These are phyloP conservation scores for Harlomillsia oculata DNA, from an alignment of 1,140 invertebrate species.

Conservation along the genomic window DNA sequence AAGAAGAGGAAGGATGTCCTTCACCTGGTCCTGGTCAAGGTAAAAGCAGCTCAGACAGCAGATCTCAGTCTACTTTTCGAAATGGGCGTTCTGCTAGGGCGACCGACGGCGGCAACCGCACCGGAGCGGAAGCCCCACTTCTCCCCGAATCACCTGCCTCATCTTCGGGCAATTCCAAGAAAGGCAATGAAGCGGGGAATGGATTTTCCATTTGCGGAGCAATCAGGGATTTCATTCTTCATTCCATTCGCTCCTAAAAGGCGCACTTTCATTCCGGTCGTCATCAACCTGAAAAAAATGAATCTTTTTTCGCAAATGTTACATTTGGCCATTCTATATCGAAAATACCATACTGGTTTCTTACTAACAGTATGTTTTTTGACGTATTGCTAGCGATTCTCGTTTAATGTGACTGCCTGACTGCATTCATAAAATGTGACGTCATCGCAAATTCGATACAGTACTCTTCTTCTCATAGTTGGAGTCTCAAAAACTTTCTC, in stretches of 20 bases:
- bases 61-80: not conserved
- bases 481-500: too few relatives aligned
- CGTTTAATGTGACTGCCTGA: too few relatives aligned
- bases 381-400: too few relatives aligned
- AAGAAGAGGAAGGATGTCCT: slow-evolving; percentile 8
- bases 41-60: not conserved
- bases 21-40: not conserved
- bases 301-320: too few relatives aligned
- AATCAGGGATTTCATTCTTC: slow-evolving; percentile 31
- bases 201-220: slow-evolving; percentile 29
- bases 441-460: too few relatives aligned
- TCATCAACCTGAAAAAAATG: too few relatives aligned
- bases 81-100: not conserved
- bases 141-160: not conserved
- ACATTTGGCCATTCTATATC: too few relatives aligned
- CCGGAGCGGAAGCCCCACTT: not conserved
- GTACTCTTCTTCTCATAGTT: too few relatives aligned
- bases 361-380: too few relatives aligned
- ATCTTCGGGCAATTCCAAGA: not conserved
- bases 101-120: not conserved
- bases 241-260: slow-evolving; percentile 25
- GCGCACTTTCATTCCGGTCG: too few relatives aligned
- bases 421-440: too few relatives aligned
- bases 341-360: too few relatives aligned
- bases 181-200: not conserved